Evolutionary conservation across 2,113 vertebrate species (phyloP), one percentile per base, ranked within the genome.

Genomic region (Oryzias melastigma): DNA sequence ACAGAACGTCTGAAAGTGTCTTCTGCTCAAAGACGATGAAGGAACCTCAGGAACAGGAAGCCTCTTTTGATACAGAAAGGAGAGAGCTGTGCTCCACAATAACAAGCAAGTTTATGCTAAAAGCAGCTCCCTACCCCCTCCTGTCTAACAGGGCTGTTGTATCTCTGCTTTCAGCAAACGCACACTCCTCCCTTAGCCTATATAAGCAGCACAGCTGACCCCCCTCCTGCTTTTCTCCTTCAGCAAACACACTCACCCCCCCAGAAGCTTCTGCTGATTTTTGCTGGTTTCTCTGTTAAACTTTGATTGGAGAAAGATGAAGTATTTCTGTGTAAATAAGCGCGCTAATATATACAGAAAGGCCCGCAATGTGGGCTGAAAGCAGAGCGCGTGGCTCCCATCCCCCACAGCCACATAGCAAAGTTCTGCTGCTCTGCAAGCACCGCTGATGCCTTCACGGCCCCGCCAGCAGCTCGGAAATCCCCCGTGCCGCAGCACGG

Each of bases 401-500:
- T 92, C 91, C 92, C 91, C 91, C 90, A 91, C 84, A 73, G 62
- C 75, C 88, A 87, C 77, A 92, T 84, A 91, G 90, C 91, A 88
- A 90, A 92, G 88, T 91, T 92, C 89, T 91, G 86, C 88, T 85
- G 90, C 89, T 90, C 83, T 88, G 90, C 91, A 89, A 90, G 87
- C 90, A 74, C 77, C 47, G 76, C 44, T 85, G 87, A 7, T 77
- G 85, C 85, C 25, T 89, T 89, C 83, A 68, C 19, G 76, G 18
- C 4, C 80, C 51, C 48, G 41, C 40, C 52, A 49, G 40, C 65
- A 52, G 59, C 76, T 82, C 66, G 79, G 35, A 29, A 84, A 80
- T 19, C 22, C 54, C 22, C 51, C 25, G 2, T 58, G 64, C 73
- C 68, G 67, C 78, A 69, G 70, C 69, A 65, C n/a, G n/a, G 7